phyloP scores from a whole-genome alignment of 2,113 vertebrate species.

The Rhinoptilus africanus region DNA sequence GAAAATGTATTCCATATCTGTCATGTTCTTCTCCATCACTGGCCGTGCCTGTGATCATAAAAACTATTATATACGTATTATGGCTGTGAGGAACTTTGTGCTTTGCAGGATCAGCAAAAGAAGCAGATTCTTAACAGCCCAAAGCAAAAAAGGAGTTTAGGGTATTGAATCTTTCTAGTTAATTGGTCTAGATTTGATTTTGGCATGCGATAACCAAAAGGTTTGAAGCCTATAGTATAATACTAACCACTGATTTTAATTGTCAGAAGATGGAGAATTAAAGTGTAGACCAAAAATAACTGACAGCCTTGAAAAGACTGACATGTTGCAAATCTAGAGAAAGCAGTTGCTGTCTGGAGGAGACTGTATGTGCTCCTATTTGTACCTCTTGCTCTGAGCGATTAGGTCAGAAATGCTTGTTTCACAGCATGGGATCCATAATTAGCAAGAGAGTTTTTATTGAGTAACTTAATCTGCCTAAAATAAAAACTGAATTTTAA shows the following conservation, averaged over 20 bases:
- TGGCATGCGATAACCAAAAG: background rate
- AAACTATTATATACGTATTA: background rate
- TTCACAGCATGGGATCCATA: background rate
- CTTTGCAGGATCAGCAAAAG: background rate
- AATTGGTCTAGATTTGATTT: background rate
- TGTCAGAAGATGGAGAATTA: background rate
- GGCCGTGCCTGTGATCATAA: background rate
- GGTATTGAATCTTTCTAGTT: background rate
- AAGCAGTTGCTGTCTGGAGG: background rate
- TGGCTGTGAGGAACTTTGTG: fast-evolving
- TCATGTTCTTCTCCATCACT: background rate
- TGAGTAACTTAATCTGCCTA: background rate
- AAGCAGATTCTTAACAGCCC: background rate
- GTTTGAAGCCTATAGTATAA: background rate
- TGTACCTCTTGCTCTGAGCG: background rate
- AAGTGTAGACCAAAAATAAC: background rate
- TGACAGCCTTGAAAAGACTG: background rate
- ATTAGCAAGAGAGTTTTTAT: background rate
- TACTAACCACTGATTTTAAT: background rate
- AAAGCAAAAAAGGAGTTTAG: background rate
- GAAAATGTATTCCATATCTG: background rate
- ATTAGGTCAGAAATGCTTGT: background rate
- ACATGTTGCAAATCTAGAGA: background rate
- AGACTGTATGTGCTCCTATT: background rate
- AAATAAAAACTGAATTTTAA: background rate